phyloP scores from a whole-genome alignment of 1,140 invertebrate genomes.

The Hydropsyche tenuis region DNA sequence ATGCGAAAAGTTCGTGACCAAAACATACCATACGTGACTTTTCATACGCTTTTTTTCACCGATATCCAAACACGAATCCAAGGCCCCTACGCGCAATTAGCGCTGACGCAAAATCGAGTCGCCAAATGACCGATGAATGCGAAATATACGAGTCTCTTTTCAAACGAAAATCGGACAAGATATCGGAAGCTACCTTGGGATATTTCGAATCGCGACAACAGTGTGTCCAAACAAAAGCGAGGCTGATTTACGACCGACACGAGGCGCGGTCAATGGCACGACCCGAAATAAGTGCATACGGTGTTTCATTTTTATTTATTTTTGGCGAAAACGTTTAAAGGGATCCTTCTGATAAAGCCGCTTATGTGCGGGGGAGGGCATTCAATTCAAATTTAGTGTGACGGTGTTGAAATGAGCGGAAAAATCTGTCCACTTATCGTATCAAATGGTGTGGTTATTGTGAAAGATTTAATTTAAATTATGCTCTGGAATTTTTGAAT shows the following conservation, averaged over 20 bases:
- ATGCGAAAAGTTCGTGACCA: too few species aligned
- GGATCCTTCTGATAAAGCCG: too few species aligned
- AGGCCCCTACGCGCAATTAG: background rate
- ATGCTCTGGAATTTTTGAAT: background rate
- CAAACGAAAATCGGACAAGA: background rate
- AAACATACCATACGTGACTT: too few species aligned
- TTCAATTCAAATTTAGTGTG: too few species aligned
- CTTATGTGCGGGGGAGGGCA: too few species aligned
- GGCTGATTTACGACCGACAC: background rate
- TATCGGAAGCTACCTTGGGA: conserved; percentile 16
- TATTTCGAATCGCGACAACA: background rate
- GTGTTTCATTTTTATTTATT: too few species aligned
- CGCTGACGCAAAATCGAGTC: background rate
- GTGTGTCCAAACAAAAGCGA: background rate
- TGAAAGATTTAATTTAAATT: background rate
- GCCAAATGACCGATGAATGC: background rate
- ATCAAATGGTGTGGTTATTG: background rate
- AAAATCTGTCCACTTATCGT: too few species aligned
- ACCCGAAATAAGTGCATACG: too few species aligned
- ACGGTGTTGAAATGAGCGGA: too few species aligned
- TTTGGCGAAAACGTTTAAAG: too few species aligned
- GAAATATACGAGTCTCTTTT: background rate
- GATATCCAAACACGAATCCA: background rate
- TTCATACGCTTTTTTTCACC: too few species aligned
- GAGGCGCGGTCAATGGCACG: background rate